Evolutionary conservation across 2,888 invertebrate genomes (phyloP), one percentile per base, ranked within the genome.

Genomic region (Eupithecia vulgata): DNA sequence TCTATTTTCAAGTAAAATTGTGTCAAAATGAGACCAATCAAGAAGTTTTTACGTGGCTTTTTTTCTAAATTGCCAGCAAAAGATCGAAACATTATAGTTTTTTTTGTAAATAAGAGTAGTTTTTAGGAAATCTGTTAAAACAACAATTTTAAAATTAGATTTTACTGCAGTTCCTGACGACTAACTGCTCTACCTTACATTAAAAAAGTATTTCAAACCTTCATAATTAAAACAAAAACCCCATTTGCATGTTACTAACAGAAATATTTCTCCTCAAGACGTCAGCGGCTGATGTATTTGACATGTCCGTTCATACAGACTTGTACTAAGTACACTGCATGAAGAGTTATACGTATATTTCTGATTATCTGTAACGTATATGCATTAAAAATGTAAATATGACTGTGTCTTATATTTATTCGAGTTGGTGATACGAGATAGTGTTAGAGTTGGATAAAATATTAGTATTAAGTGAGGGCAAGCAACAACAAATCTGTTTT

Each of bases 301-400:
- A 81, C 74, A 81, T 86, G 90, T 92, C 92, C 92, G 91, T 82
- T 82, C 79, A 73, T 81, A 76, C 81, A 81, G 93, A 91, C 92
- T 88, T 80, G 83, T 81, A 92, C 88, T 88, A 90, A 93, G 89
- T 85, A 84, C 85, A 79, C 76, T 80, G 80, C 85, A 84, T 84
- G 82, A 84, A 83, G 87, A 87, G 83, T 87, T 87, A 86, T 89
- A 84, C n/a, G 81, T 84, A 81, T 82, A n/a, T 78, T 84, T 81
- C 80, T 83, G 81, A 85, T 84, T n/a, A 82, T 83, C 77, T 81
- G 80, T 79, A 79, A 37, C 79, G 80, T 79, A 78, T 71, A 80
- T 82, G 78, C 76, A 74, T 81, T 80, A 80, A 80, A 71, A 79
- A 82, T 78, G 80, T 71, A 71, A 74, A 77, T 79, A 75, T 25